A percentile compares a stretch with the other conserved stretches of the same genome.
Conservation (phyloP, 2,888 invertebrate genomes). For the Cordylochernes scorpioides region DNA sequence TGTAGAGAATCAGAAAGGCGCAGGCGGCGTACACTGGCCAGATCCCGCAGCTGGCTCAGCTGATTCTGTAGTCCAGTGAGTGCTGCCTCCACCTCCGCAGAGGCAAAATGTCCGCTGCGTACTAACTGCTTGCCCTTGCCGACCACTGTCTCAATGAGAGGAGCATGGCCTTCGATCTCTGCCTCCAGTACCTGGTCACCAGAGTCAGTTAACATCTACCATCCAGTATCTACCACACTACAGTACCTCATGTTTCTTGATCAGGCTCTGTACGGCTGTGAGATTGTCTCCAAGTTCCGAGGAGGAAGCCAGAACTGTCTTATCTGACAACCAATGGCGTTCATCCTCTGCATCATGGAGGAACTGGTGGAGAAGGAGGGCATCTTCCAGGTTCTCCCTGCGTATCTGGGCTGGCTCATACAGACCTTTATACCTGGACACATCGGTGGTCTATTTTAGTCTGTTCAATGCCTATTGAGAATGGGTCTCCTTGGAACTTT, state of each 20-base stretch:
- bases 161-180: constrained; percentile 60
- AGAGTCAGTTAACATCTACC: background rate
- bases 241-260: constrained; percentile 66
- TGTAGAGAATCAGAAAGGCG: constrained; percentile 52
- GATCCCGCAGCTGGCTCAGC: constrained; percentile 39
- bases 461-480: too few relatives aligned
- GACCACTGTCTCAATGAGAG: constrained; percentile 43
- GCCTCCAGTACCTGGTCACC: constrained; percentile 44
- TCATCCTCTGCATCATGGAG: constrained; percentile 76
- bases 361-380: constrained; percentile 60
- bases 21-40: constrained; percentile 39
- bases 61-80: constrained; percentile 39
- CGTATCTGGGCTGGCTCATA: constrained; percentile 72
- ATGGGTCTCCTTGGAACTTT: too few relatives aligned
- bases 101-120: constrained; percentile 57
- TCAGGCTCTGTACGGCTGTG: constrained; percentile 53
- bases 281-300: constrained; percentile 36
- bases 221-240: background rate
- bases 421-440: constrained; percentile 39
- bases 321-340: constrained; percentile 58
- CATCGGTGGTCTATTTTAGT: too few relatives aligned
- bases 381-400: constrained; percentile 71
- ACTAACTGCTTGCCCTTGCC: constrained; percentile 49
- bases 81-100: constrained; percentile 39
- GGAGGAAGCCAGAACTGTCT: constrained; percentile 40